These are phyloP conservation scores for Ariopsis seemanni DNA, from an alignment of 2,113 vertebrate species.

Conservation along the genomic window DNA sequence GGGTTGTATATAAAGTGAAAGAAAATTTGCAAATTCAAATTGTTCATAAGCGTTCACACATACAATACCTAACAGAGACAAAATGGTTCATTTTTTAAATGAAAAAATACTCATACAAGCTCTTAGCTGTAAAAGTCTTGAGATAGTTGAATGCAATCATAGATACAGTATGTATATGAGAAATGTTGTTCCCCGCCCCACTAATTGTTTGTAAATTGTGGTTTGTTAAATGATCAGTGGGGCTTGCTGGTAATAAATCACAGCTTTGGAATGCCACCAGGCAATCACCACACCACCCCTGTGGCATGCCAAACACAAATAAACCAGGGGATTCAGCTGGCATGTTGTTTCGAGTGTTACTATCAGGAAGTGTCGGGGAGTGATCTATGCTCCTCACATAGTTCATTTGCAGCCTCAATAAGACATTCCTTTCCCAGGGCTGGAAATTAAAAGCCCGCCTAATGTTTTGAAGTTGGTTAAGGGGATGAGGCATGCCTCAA, in stretches of 20 bases:
- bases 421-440: slow-evolving; percentile 52
- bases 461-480: slow-evolving; percentile 54
- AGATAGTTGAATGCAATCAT: background rate
- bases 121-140: background rate
- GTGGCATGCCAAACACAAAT: slow-evolving; percentile 50
- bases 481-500: slow-evolving; percentile 43
- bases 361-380: slow-evolving; percentile 54
- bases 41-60: background rate
- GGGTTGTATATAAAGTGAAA: background rate
- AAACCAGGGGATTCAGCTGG: slow-evolving; percentile 41
- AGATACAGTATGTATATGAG: background rate
- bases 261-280: slow-evolving; percentile 43
- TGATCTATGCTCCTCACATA: slow-evolving; percentile 51
- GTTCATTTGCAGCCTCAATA: slow-evolving; percentile 50
- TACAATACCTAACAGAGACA: background rate
- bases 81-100: background rate
- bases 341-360: slow-evolving; percentile 51
- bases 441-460: slow-evolving; percentile 48
- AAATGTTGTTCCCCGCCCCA: background rate
- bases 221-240: slow-evolving; percentile 41
- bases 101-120: background rate
- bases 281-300: slow-evolving; percentile 48
- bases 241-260: slow-evolving; percentile 40
- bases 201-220: slow-evolving; percentile 5
- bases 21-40: background rate